These are phyloP conservation scores for Astreopora myriophthalma DNA, from an alignment of 64 coral and sea anemone genomes.

Conservation along the genomic window DNA sequence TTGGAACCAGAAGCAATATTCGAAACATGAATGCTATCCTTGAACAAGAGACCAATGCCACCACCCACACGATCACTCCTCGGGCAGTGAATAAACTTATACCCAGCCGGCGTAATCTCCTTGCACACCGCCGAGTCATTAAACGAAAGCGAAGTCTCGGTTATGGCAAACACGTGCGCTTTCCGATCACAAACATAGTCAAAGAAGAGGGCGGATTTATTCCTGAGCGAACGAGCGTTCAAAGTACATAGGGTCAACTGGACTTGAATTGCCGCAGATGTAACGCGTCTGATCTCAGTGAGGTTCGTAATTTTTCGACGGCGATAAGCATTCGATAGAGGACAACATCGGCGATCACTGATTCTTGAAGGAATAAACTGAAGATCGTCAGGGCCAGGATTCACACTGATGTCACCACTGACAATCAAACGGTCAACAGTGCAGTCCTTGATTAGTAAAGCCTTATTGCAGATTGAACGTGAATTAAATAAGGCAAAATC, in stretches of 20 bases:
- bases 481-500: neutral
- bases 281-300: neutral
- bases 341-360: neutral
- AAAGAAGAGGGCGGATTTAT: neutral
- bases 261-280: neutral
- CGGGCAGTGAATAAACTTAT: conserved; percentile 1
- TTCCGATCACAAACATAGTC: neutral
- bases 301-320: neutral
- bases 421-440: too few species aligned
- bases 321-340: neutral
- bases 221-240: conserved; percentile 18
- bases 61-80: neutral
- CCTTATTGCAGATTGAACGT: too few species aligned
- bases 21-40: neutral
- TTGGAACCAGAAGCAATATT: conserved; percentile 25
- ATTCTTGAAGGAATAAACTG: neutral
- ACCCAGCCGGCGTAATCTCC: conserved; percentile 19
- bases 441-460: too few species aligned
- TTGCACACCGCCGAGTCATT: neutral
- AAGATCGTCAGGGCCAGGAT: neutral
- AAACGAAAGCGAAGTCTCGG: too few species aligned
- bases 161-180: conserved; percentile 5
- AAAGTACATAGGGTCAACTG: neutral
- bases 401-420: neutral
- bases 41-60: conserved; percentile 5